A percentile compares a stretch with the other conserved stretches of the same genome.
These are phyloP conservation scores for Polydrusus pterygomalis DNA, from an alignment of 2,888 invertebrate genomes.

Conservation along the genomic window DNA sequence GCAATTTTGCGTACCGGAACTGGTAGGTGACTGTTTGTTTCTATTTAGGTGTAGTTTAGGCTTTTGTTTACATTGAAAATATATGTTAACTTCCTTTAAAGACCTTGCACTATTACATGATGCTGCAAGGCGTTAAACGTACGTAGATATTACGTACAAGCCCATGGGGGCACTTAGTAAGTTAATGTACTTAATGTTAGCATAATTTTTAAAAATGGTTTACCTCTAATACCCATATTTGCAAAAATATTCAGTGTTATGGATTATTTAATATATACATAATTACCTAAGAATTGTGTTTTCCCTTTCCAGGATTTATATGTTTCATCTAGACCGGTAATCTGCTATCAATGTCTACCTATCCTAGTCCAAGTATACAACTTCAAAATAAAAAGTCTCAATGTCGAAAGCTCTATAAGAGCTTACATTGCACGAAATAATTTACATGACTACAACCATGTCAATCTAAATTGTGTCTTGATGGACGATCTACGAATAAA, in stretches of 20 bases:
- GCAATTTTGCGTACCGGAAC: constrained; percentile 64
- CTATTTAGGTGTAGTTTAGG: not conserved
- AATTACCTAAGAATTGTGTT: too few relatives aligned
- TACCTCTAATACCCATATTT: not conserved
- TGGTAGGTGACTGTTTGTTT: constrained; percentile 58
- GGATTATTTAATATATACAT: too few relatives aligned
- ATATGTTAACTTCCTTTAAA: too few relatives aligned
- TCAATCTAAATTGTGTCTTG: constrained; percentile 61
- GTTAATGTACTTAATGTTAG: too few relatives aligned
- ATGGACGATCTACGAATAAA: constrained; percentile 55
- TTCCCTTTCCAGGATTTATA: constrained; percentile 63
- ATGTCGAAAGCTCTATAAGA: constrained; percentile 62
- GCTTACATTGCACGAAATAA: constrained; percentile 61
- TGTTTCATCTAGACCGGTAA: constrained; percentile 61
- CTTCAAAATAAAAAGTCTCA: constrained; percentile 63
- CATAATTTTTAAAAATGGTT: too few relatives aligned
- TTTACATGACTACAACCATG: constrained; percentile 59
- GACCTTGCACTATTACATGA: too few relatives aligned
- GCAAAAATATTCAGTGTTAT: not conserved
- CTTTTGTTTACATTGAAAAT: constrained; percentile 9
- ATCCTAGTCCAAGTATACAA: constrained; percentile 62
- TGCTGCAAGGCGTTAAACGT: not conserved
- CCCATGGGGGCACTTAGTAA: not conserved
- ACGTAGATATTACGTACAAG: not conserved
- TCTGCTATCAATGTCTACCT: constrained; percentile 62